Percentiles rank a stretch among this genome's conserved stretches.
Conservation (phyloP, 2,113 vertebrate genomes). For the Cheilinus undulatus region DNA sequence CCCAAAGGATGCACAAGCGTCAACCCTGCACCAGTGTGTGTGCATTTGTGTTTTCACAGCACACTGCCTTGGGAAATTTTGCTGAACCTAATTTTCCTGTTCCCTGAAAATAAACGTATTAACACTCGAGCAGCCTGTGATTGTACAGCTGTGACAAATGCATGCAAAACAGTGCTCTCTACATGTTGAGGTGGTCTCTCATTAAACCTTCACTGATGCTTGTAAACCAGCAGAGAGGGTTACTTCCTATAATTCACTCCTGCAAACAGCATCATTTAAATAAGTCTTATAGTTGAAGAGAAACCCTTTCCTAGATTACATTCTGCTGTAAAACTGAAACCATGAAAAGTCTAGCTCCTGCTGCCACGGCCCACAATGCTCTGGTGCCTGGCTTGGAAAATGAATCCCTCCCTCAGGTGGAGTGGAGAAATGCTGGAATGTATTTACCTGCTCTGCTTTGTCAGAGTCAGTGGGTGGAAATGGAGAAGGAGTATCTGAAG, state of each 20-base stretch:
- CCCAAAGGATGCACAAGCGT: constrained; percentile 33
- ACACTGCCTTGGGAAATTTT: neutral
- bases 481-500: constrained; percentile 20
- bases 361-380: constrained; percentile 42
- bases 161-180: constrained; percentile 3
- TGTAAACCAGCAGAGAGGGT: constrained; percentile 37
- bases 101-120: constrained; percentile 24
- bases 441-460: constrained; percentile 54
- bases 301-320: neutral
- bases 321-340: constrained; percentile 39
- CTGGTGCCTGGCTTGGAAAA: constrained; percentile 32
- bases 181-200: constrained; percentile 26
- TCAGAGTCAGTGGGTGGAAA: constrained; percentile 40
- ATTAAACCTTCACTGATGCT: constrained; percentile 21
- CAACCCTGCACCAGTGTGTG: neutral
- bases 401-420: constrained; percentile 49
- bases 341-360: constrained; percentile 27
- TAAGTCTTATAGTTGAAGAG: constrained; percentile 32
- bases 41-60: neutral
- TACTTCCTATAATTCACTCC: constrained; percentile 49
- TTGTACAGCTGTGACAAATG: constrained; percentile 22
- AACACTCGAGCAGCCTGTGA: neutral
- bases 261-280: constrained; percentile 24
- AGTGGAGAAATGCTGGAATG: constrained; percentile 43
- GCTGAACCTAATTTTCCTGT: neutral